Conservation (phyloP, 2,113 vertebrate genomes). For the Murina feae region DNA sequence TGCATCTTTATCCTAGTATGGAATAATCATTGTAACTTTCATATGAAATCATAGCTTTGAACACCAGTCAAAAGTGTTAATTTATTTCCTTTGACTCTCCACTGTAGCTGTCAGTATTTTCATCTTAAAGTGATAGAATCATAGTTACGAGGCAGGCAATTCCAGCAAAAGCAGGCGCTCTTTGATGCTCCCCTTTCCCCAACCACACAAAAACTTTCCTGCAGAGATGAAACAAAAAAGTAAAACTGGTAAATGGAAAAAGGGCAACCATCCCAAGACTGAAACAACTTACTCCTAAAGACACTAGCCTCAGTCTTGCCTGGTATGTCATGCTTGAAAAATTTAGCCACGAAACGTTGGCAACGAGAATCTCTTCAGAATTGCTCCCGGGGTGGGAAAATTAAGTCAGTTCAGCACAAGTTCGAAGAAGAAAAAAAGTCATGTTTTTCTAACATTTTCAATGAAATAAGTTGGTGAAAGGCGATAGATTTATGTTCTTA, state of each 20-base stretch:
- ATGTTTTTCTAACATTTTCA: constrained; percentile 52
- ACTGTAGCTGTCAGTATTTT: constrained; percentile 43
- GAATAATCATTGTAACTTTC: constrained; percentile 41
- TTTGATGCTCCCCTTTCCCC: neutral
- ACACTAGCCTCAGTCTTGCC: neutral
- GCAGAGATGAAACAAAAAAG: constrained; percentile 27
- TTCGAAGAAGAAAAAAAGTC: constrained; percentile 14
- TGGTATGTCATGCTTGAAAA: constrained; percentile 29
- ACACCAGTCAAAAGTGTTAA: constrained; percentile 45
- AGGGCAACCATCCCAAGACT: neutral
- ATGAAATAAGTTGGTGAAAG: constrained; percentile 31
- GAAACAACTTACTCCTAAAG: neutral
- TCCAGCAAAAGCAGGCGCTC: neutral
- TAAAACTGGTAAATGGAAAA: constrained; percentile 12
- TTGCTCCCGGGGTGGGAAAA: constrained; percentile 49
- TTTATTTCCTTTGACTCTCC: constrained; percentile 40
- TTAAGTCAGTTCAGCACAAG: constrained; percentile 47
- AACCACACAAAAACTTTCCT: neutral
- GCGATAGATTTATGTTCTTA: neutral
- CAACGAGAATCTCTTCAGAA: constrained; percentile 47
- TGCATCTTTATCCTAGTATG: neutral
- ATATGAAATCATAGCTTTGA: constrained; percentile 62
- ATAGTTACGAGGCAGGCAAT: neutral
- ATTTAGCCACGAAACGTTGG: constrained; percentile 22
- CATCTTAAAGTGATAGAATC: constrained; percentile 4